Base-by-base conservation (phyloP, 2,888 invertebrate genomes). In the Athalia circularis region DNA sequence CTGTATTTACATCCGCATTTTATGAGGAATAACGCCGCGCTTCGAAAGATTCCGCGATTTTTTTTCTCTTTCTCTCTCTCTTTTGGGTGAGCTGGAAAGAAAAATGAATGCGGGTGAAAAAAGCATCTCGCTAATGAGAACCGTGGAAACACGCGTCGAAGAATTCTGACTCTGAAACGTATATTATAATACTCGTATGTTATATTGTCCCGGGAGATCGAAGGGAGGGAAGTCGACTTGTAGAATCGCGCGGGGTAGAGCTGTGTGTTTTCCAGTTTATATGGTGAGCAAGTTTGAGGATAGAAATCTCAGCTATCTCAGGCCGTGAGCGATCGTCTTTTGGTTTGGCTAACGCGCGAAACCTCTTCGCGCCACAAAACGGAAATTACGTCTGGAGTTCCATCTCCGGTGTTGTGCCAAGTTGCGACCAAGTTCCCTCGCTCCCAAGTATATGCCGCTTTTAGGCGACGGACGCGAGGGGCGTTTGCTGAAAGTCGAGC, bases 381-480 rank as follows among this genome's bases (percentile, higher is more conserved):
- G 89, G 89, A 89, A 89, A 89, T 89, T 89, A 89, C 87, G 88
- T 89, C 88, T 89, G 88, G 89, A 85, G 85, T 88, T 89, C 88
- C 88, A 89, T 89, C 89, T 89, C 89, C 89, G 89, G 89, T 88
- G 89, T 88, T 88, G 87, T 84, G 86, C 89, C 85, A 87, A 86
- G 88, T 85, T 86, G 81, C 80, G 80, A 79, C 81, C 50, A 75
- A 64, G 76, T 78, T 70, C 13, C 52, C 54, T 54, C 54, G 61
- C 75, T 48, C 61, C 65, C 15, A 68, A 62, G 29, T 29, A 29
- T 29, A 29, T 74, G 77, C 77, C 57, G 59, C 77, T 65, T 74
- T 50, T 70, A 70, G 65, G 61, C 54, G 65, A 70, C 65, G 67
- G 61, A 62, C 72, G 29, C 75, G 29, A 78, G 77, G 80, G 78